phyloP scores from a whole-genome alignment of 2,797 vertebrate genomes.

The Gymnocypris eckloni region DNA sequence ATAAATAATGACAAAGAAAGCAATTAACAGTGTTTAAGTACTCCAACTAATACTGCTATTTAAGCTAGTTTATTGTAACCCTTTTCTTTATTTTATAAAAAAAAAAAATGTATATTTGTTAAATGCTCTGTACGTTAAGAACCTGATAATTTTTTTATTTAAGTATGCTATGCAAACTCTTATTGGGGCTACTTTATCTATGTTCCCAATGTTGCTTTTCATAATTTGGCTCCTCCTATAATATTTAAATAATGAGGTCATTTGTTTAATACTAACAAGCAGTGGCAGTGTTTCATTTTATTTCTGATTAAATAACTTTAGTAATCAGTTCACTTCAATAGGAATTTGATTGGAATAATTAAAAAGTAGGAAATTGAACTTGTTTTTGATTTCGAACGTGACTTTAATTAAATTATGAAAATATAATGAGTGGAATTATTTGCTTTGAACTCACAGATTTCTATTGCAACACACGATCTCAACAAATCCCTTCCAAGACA shows the following conservation, averaged over 20 bases:
- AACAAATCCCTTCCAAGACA: conserved; percentile 47
- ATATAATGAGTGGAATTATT: conserved; percentile 63
- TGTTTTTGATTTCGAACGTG: conserved; percentile 64
- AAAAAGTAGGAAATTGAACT: conserved; percentile 55
- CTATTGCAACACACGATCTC: conserved; percentile 56
- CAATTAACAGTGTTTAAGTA: no score
- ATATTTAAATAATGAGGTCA: conserved; percentile 41
- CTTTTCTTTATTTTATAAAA: neutral
- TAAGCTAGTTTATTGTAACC: neutral
- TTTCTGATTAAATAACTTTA: conserved; percentile 42
- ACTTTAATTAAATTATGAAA: conserved; percentile 65
- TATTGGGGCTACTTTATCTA: neutral
- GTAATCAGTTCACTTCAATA: conserved; percentile 53
- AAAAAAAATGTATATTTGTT: neutral
- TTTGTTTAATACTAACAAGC: conserved; percentile 1
- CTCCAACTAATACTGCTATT: neutral
- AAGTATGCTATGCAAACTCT: neutral
- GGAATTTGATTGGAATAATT: conserved; percentile 63
- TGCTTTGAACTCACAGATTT: conserved; percentile 58
- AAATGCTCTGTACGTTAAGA: neutral
- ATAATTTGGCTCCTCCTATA: conserved; percentile 28
- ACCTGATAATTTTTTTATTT: neutral
- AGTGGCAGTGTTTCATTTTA: conserved; percentile 7
- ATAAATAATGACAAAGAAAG: neutral
- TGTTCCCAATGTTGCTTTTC: conserved; percentile 12